Percentiles rank a stretch among this genome's conserved stretches.
These are phyloP conservation scores for Trichacis sp. DNA, from an alignment of 2,888 invertebrate genomes.

Conservation along the genomic window DNA sequence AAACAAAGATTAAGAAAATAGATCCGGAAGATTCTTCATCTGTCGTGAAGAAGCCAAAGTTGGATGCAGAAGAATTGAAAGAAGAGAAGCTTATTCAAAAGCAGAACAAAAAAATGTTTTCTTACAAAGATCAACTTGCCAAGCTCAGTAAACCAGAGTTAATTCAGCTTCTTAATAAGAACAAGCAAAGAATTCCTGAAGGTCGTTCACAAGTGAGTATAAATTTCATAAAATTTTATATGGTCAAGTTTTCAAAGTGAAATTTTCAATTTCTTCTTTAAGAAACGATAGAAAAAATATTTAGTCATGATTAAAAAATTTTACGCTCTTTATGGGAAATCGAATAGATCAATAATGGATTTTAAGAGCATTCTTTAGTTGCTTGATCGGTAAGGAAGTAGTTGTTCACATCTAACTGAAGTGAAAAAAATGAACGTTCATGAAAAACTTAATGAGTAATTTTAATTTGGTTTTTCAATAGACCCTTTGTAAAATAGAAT, in stretches of 20 bases:
- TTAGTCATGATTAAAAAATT: background rate
- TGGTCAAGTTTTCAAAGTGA: too few relatives aligned
- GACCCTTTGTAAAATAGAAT: too few relatives aligned
- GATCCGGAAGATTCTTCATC: constrained; percentile 73
- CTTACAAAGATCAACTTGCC: constrained; percentile 74
- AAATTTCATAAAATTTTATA: background rate
- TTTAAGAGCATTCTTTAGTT: too few relatives aligned
- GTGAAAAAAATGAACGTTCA: too few relatives aligned
- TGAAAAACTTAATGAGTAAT: too few relatives aligned
- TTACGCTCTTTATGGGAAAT: too few relatives aligned
- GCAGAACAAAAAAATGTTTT: constrained; percentile 81
- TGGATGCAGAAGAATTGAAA: constrained; percentile 72
- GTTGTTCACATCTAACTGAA: too few relatives aligned
- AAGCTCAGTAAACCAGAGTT: constrained; percentile 75
- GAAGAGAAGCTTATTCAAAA: constrained; percentile 75
- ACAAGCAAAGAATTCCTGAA: constrained; percentile 78
- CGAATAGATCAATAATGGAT: too few relatives aligned
- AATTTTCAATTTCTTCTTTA: too few relatives aligned
- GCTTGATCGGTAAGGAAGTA: too few relatives aligned
- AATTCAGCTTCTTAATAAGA: constrained; percentile 76
- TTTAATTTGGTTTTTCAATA: too few relatives aligned
- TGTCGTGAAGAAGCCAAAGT: constrained; percentile 78
- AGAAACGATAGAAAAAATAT: too few relatives aligned
- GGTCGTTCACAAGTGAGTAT: constrained; percentile 77
- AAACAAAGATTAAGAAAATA: constrained; percentile 73